Base-by-base conservation (phyloP, 2,113 vertebrate genomes). In the Gila orcuttii region DNA sequence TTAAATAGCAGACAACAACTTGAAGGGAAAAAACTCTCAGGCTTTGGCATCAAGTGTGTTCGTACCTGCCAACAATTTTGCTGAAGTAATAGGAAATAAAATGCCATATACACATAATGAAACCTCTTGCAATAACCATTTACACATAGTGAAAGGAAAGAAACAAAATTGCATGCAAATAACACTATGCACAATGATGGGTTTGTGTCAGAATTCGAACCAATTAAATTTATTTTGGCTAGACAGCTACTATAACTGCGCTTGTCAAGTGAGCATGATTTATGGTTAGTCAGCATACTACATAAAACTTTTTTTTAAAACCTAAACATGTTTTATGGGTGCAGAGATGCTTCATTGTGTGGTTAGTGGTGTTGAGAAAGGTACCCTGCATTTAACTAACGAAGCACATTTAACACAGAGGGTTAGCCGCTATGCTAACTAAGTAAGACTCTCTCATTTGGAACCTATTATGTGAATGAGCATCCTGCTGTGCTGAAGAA, bases 1-100 rank as follows among this genome's bases (percentile, higher is more conserved):
- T 91, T 91, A 84, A 91, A 91, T 88, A 88, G 60, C 88, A 92
- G 92, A 87, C 85, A 91, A 90, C 92, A 92, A 91, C 85, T 74
- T 10, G 66, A 88, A 88, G 85, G 5, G 9, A 79, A 57, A 90
- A 88, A 86, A 33, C 77, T 88, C 89, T 86, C 23, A 47, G 76
- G 57, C 86, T 89, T 83, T 92, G 92, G 92, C 89, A 82, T 85
- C 85, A 71, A 28, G 11, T 36, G 42, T 77, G 86, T 89, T 87
- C 82, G 10, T 62, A 73, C 42, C 77, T 89, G 90, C 93, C 90
- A 91, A 88, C 84, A 80, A 90, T 90, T 88, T 90, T 91, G 91
- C 89, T 85, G 57, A 90, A 92, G 84, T 28, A 87, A 39, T 82
- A 79, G 57, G 59, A 89, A 88, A 55, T 76, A 79, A 39, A 86